Conservation (phyloP, 2,113 vertebrate genomes). For the Dromiciops gliroides region DNA sequence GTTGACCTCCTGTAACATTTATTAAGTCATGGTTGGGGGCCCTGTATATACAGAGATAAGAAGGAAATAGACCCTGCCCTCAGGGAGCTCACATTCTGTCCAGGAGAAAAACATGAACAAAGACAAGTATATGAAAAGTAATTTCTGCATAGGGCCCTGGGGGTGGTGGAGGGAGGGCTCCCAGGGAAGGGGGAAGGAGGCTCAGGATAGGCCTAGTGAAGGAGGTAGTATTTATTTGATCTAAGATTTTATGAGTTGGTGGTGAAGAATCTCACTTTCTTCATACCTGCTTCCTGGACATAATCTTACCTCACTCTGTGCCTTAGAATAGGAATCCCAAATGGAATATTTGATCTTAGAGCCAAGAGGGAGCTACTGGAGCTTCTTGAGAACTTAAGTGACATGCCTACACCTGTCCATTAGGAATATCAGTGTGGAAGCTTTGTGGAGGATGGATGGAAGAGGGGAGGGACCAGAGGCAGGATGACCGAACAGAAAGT, state of each 20-base stretch:
- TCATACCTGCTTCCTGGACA: not conserved
- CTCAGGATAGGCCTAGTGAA: not conserved
- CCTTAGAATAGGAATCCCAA: slow-evolving; percentile 2
- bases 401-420: not conserved
- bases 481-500: not conserved
- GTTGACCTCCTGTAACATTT: not conserved
- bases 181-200: not conserved
- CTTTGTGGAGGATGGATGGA: not conserved
- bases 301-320: not conserved
- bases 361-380: not conserved
- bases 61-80: not conserved
- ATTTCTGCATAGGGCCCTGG: not conserved
- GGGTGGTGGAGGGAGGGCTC: too few species aligned
- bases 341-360: not conserved
- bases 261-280: not conserved
- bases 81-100: not conserved
- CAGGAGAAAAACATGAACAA: not conserved
- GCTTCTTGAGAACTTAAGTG: too few species aligned
- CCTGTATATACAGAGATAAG: not conserved
- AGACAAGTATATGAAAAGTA: not conserved
- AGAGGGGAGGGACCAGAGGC: too few species aligned
- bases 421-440: not conserved
- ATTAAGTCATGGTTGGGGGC: not conserved
- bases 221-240: not conserved
- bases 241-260: not conserved